Evolutionary conservation across 1,140 invertebrate genomes (phyloP).

Genomic region (Pogonus chalceus): DNA sequence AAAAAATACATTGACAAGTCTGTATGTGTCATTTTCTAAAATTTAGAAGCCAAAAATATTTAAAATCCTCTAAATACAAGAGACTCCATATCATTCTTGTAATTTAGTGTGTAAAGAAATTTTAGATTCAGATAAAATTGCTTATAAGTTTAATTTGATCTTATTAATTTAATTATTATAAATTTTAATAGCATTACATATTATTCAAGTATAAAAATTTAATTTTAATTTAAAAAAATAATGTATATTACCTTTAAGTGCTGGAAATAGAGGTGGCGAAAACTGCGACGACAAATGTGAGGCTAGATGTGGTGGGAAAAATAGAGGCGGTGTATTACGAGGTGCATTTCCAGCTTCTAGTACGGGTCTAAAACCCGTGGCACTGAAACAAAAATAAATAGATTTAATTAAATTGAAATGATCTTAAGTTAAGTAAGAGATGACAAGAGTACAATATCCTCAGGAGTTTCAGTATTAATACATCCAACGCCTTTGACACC

Average conservation of each 20-base stretch:
- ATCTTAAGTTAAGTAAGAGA: slow-evolving; percentile 9
- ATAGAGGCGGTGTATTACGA: slow-evolving; percentile 52
- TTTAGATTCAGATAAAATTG: too few relatives aligned
- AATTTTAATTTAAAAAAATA: background rate
- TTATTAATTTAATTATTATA: too few relatives aligned
- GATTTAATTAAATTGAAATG: slow-evolving; percentile 5
- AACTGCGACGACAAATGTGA: slow-evolving; percentile 58
- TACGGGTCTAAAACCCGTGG: slow-evolving; percentile 50
- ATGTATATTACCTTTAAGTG: slow-evolving; percentile 52
- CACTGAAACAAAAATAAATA: slow-evolving; percentile 35
- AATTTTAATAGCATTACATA: too few relatives aligned
- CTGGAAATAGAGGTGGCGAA: slow-evolving; percentile 68
- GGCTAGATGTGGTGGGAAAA: slow-evolving; percentile 71
- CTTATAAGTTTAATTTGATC: too few relatives aligned
- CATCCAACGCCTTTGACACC: background rate
- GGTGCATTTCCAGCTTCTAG: slow-evolving; percentile 44
- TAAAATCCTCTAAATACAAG: too few relatives aligned
- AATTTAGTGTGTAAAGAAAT: too few relatives aligned
- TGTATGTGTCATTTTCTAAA: too few relatives aligned
- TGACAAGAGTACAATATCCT: slow-evolving; percentile 2
- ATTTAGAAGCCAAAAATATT: too few relatives aligned
- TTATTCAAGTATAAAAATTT: too few relatives aligned
- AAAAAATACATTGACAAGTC: too few relatives aligned
- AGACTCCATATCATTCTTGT: too few relatives aligned
- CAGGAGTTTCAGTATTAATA: too few relatives aligned